Conservation (phyloP, 1,140 invertebrate genomes). For the Ephestia elutella region DNA sequence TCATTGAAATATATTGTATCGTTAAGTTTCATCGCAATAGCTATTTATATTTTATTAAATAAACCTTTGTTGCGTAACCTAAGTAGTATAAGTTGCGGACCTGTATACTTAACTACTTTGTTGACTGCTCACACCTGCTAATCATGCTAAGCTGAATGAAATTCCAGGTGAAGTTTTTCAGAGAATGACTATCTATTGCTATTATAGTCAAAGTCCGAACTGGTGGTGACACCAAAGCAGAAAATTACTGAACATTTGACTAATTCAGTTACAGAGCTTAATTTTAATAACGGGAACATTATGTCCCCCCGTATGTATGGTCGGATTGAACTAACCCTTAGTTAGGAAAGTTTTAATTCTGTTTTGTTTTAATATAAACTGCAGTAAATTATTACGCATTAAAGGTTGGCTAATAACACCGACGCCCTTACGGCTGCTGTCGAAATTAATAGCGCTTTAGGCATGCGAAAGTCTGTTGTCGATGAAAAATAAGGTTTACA, state of each 20-base stretch:
- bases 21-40: too few species aligned
- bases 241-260: neutral
- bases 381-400: slow-evolving; percentile 70
- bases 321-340: slow-evolving; percentile 15
- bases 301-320: slow-evolving; percentile 10
- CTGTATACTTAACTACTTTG: too few species aligned
- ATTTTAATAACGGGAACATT: neutral
- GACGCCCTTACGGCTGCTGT: slow-evolving; percentile 60
- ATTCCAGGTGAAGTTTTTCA: too few species aligned
- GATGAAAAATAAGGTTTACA: neutral
- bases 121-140: too few species aligned
- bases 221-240: neutral
- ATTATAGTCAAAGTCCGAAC: neutral
- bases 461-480: slow-evolving; percentile 21
- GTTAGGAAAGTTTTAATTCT: slow-evolving; percentile 63
- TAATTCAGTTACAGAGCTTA: slow-evolving; percentile 5
- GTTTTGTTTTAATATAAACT: slow-evolving; percentile 67
- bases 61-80: too few species aligned
- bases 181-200: too few species aligned
- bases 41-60: too few species aligned
- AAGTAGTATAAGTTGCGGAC: too few species aligned
- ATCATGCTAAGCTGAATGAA: too few species aligned
- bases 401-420: slow-evolving; percentile 68
- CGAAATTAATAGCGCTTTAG: slow-evolving; percentile 64
- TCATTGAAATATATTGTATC: too few species aligned